Evolutionary conservation across 2,888 invertebrate species (phyloP).

Genomic region (Campoplex capitator): DNA sequence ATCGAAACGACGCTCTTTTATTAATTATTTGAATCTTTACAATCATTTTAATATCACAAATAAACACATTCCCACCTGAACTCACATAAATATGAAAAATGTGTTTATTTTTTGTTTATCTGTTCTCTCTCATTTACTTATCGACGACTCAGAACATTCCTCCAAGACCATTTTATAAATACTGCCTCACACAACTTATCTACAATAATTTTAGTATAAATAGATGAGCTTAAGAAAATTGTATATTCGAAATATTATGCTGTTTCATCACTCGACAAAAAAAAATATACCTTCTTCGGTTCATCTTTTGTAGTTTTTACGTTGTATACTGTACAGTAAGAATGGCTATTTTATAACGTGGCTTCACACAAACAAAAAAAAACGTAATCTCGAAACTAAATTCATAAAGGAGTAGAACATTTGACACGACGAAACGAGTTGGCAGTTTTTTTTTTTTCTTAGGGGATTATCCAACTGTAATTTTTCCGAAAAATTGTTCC

Average conservation of each 20-base stretch:
- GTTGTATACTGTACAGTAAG: constrained; percentile 38
- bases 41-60: constrained; percentile 50
- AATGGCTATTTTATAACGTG: constrained; percentile 40
- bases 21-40: constrained; percentile 30
- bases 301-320: constrained; percentile 16
- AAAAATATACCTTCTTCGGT: constrained; percentile 9
- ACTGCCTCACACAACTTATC: neutral
- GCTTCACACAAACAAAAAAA: constrained; percentile 14
- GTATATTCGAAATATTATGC: constrained; percentile 32
- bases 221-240: constrained; percentile 53
- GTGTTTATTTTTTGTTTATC: constrained; percentile 24
- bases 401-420: neutral
- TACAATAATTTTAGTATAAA: constrained; percentile 52
- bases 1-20: constrained; percentile 11
- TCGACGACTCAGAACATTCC: constrained; percentile 35
- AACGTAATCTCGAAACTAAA: neutral
- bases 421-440: neutral
- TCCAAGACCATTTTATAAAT: constrained; percentile 1
- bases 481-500: neutral
- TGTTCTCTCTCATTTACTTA: constrained; percentile 23
- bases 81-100: constrained; percentile 42
- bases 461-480: constrained; percentile 5
- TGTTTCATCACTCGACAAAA: constrained; percentile 47
- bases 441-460: neutral
- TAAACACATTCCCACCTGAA: constrained; percentile 39